phyloP scores from a whole-genome alignment of 2,113 vertebrate genomes.

The Pithys albifrons region DNA sequence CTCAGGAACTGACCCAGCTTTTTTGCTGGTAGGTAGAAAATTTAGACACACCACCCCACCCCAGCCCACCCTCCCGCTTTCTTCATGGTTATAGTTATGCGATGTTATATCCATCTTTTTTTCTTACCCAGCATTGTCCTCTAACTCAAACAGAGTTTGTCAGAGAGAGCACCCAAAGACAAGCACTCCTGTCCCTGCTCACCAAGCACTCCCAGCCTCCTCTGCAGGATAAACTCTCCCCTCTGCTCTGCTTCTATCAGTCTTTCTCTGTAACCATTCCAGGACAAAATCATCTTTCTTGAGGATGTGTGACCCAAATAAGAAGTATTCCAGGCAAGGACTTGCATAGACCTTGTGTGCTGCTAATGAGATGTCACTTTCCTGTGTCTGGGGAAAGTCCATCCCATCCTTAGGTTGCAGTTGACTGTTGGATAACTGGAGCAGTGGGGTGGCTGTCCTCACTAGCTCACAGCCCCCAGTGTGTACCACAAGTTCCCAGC shows the following conservation, averaged over 20 bases:
- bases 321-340: neutral
- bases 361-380: neutral
- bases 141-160: neutral
- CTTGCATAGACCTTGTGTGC: neutral
- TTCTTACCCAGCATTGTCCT: neutral
- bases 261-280: neutral
- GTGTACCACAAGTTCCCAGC: neutral
- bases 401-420: neutral
- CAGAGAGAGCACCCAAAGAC: neutral
- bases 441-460: neutral
- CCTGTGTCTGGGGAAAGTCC: neutral
- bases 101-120: neutral
- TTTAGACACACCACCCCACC: neutral
- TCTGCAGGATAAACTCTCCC: neutral
- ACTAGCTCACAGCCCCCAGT: neutral
- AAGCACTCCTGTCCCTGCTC: neutral
- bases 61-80: neutral
- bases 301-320: slow-evolving; percentile 9
- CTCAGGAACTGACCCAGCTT: neutral
- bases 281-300: neutral
- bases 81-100: neutral
- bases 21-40: neutral
- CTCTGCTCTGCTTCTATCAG: neutral
- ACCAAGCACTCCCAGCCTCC: neutral
- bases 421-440: neutral